Evolutionary conservation across 2,888 invertebrate species (phyloP), one percentile per base, ranked within the genome.

Genomic region (Strigamia transsilvanica): DNA sequence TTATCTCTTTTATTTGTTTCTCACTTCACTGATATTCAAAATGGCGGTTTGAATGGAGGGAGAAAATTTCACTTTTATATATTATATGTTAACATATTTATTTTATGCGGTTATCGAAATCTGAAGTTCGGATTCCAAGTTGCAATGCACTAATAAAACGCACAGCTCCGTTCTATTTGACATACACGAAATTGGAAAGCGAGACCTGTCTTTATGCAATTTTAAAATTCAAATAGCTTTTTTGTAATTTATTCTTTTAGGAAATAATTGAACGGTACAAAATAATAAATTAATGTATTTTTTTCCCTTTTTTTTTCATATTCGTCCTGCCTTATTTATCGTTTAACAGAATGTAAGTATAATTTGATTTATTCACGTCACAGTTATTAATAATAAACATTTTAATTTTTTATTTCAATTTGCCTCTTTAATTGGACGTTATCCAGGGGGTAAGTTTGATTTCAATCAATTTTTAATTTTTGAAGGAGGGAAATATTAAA

Each of bases 21-120:
- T 66, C 61, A 66, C 61, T 23, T 66, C 61, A 66, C 61, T 12
- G 61, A 66, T 66, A 66, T 66, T 66, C 23, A 66, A 66, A 66
- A 66, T 66, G 61, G 61, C 61, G n/a, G 46, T 46, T n/a, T 46
- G 46, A 46, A 46, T 2, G 15, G 46, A n/a, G n/a, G 46, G 46
- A 46, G n/a, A 46, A 13, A 46, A n/a, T 46, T 46, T 46, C 2
- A 46, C 13, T 46, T 46, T 46, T 46, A n/a, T 46, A 6, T 38
- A 38, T 38, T 38, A 38, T 38, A 38, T 38, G 10, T 38, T 38
- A 10, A 38, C 38, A 38, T 38, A 38, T 38, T 38, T 38, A 7
- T 38, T 6, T 38, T 38, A 38, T 38, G 38, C 38, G 38, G 38
- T 38, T 38, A 38, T 38, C 6, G 38, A 38, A 38, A 27, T 3